Percentiles rank a stretch among this genome's conserved stretches.
Evolutionary conservation across 2,113 vertebrate genomes (phyloP).

Genomic region (Leptobrachium ailaonicum): DNA sequence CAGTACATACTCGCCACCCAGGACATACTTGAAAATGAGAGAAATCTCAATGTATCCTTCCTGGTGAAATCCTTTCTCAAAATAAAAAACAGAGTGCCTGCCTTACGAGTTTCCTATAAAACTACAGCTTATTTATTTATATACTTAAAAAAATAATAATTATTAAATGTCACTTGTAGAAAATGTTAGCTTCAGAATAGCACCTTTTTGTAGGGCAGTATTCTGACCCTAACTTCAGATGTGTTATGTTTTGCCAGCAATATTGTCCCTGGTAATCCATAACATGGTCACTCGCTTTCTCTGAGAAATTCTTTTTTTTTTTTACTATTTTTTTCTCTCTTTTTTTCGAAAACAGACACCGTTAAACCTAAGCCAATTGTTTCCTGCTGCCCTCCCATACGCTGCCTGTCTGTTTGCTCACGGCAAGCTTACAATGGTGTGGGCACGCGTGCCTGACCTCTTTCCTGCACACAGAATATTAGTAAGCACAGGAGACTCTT

Average conservation of each 20-base stretch:
- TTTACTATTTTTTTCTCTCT: not conserved
- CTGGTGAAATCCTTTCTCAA: too few species aligned
- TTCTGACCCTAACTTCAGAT: not conserved
- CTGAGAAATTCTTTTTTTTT: not conserved
- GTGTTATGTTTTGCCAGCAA: not conserved
- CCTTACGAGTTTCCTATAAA: too few species aligned
- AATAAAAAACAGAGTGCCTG: too few species aligned
- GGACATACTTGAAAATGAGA: too few species aligned
- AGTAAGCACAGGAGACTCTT: conserved; percentile 17
- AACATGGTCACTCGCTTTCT: conserved; percentile 10
- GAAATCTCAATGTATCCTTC: too few species aligned
- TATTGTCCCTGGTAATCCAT: not conserved
- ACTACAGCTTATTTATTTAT: too few species aligned
- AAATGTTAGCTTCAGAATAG: too few species aligned
- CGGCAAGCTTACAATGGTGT: conserved; percentile 28
- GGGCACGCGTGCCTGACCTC: conserved; percentile 5
- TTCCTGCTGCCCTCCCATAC: conserved; percentile 21
- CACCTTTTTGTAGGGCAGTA: too few species aligned
- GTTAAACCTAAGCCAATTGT: conserved; percentile 8
- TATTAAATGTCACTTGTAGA: too few species aligned
- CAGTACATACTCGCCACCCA: too few species aligned
- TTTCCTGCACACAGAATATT: conserved; percentile 10
- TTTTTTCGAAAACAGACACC: not conserved
- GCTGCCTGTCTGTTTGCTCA: conserved; percentile 37
- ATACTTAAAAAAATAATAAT: too few species aligned